Evolutionary conservation across 2,797 vertebrate genomes (phyloP), one percentile per base, ranked within the genome.

Genomic region (Zenarchopterus dispar): DNA sequence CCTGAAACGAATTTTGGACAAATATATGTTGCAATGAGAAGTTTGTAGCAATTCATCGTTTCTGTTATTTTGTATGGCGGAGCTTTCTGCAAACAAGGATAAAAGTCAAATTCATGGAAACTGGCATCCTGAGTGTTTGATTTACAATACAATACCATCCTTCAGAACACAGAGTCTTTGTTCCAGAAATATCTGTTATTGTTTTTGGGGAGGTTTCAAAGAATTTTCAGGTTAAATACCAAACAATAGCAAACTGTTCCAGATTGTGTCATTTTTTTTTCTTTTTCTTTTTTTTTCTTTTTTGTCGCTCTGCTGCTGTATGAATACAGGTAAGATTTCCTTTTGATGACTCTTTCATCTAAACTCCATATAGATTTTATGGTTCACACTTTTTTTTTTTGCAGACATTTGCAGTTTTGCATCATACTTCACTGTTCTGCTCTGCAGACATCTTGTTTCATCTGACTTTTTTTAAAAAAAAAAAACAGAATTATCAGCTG

Each of bases 171-270:
- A 57, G 42, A 66, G 65, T 57, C 83, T 91, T 93, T 93, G 93
- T 93, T 87, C 58, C 46, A 44, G 5, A 43, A 85, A 90, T 88
- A 88, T 89, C 88, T 91, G 89, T 92, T 91, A 88, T 92, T 93
- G 89, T 93, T 93, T 91, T 87, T 59, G 6, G 68, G 85, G 58
- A 73, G 21, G 53, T 88, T 89, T 93, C 82, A 93, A 92, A 91
- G 80, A 75, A 80, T 72, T 81, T 77, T 60, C 65, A 79, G 53
- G 52, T 78, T 59, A 59, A 74, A 79, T 73, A 5, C 65, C 44
- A 80, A 85, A 84, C 58, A 84, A 84, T 82, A 78, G 75, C 36
- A 80, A 56, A 67, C 44, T 19, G 43, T 75, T 67, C 65, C 45
- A 53, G 54, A 58, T 73, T 48, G 26, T 75, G 69, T 81, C 66